Conservation (phyloP, 2,797 vertebrate genomes). For the Sebastes vulpes region DNA sequence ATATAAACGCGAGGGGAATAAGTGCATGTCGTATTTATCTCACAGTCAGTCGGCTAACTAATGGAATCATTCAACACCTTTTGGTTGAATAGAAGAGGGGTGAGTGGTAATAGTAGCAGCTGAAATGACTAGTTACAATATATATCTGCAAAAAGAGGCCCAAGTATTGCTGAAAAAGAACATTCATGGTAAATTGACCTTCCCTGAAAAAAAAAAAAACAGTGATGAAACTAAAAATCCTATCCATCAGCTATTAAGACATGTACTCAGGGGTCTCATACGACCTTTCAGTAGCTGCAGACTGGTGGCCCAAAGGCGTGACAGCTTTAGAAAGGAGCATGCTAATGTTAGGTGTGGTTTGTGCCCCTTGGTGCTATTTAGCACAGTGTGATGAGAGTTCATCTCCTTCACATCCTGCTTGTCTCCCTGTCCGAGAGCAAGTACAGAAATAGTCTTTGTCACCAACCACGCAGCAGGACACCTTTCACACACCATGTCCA, state of each 20-base stretch:
- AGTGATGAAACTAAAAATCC: neutral
- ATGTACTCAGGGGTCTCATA: constrained; percentile 10
- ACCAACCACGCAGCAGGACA: constrained; percentile 63
- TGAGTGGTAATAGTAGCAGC: neutral
- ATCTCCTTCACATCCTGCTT: constrained; percentile 57
- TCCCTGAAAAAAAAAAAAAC: neutral
- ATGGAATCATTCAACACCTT: neutral
- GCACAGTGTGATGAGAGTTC: constrained; percentile 64
- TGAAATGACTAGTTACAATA: neutral
- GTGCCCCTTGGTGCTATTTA: constrained; percentile 58
- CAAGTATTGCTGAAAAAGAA: neutral
- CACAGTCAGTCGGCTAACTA: neutral
- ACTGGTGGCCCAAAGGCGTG: constrained; percentile 31
- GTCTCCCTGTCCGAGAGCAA: constrained; percentile 48
- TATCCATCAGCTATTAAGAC: neutral
- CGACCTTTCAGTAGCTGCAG: constrained; percentile 45
- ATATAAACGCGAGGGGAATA: constrained; percentile 22
- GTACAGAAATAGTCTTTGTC: constrained; percentile 75
- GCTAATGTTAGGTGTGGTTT: constrained; percentile 64
- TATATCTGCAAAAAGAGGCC: too few species aligned
- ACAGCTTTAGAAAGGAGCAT: constrained; percentile 45
- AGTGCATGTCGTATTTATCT: constrained; percentile 4
- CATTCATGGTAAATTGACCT: neutral
- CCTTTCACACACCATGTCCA: constrained; percentile 65
- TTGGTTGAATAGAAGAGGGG: neutral